A percentile compares a stretch with the other conserved stretches of the same genome.
phyloP scores from a whole-genome alignment of 92 coral and sea anemone genomes.

The Micromussa lordhowensis region DNA sequence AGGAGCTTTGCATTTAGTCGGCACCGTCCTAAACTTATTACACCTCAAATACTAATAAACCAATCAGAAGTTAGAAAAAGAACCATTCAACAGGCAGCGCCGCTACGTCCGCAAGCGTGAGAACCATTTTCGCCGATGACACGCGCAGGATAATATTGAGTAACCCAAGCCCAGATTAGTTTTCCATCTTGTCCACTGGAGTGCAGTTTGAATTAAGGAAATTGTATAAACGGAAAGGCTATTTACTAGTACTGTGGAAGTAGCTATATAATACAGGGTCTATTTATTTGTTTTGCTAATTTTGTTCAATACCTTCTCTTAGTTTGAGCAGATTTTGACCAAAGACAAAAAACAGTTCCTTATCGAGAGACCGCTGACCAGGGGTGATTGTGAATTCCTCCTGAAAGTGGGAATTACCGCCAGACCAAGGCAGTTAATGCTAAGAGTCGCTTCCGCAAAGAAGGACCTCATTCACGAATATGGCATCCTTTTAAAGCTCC shows the following conservation, averaged over 20 bases:
- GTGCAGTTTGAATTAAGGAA: too few species aligned
- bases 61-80: not conserved
- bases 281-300: not conserved
- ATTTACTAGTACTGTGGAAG: too few species aligned
- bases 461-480: conserved; percentile 21
- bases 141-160: not conserved
- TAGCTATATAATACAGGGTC: too few species aligned
- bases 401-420: conserved; percentile 33
- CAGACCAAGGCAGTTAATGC: conserved; percentile 20
- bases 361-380: conserved; percentile 25
- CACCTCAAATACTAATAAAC: not conserved
- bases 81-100: too few species aligned
- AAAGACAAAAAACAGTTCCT: conserved; percentile 1
- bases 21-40: too few species aligned
- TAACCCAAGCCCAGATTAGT: too few species aligned
- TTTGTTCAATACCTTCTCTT: not conserved
- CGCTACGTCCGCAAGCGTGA: not conserved
- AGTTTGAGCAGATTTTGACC: conserved; percentile 36
- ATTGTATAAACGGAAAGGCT: too few species aligned
- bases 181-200: too few species aligned
- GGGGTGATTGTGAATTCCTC: conserved; percentile 17
- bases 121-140: not conserved
- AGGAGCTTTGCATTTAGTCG: too few species aligned
- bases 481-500: conserved; percentile 15
- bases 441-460: not conserved